Evolutionary conservation across 2,888 invertebrate genomes (phyloP), one percentile per base, ranked within the genome.

Genomic region (Thereva nobilitata): DNA sequence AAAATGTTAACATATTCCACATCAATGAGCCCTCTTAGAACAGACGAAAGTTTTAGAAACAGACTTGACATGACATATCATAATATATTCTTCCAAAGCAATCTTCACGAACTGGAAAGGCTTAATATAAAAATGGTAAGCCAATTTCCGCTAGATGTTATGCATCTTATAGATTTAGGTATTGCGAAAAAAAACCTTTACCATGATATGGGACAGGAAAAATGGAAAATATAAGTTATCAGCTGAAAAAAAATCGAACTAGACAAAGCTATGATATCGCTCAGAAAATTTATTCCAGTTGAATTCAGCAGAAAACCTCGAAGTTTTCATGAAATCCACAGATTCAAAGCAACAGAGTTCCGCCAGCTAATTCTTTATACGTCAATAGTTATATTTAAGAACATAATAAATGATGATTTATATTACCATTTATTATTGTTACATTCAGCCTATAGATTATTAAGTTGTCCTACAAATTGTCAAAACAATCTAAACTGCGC

Each of bases 101-200:
- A 47, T 9, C n/a, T 8, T 12, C 44, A 66, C 40, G 8, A 37
- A 35, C 50, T 70, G 8, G 67, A 67, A 56, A 10, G 8, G 9
- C 35, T 67, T 5, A 40, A 35, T 23, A 47, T 63, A 6, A n/a
- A 37, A 8, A 68, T 67, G 69, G 40, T 70, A 4, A 40, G 34
- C 5, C 67, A 69, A 23, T 69, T 67, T 44, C 67, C 69, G 44
- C 40, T 67, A 8, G 67, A 67, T 40, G 40, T 44, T 4, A 67
- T 70, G 67, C 67, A 67, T 53, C 6, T 63, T 10, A 64, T 70
- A 35, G 65, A 23, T 23, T 23, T 23, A 23, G 70, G 70, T n/a
- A 67, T 70, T 4, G 35, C 38, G 1, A 68, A 67, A 68, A 70
- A n/a, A 67, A 50, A 38, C 63, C 7, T 6, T 68, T 2, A 45